Evolutionary conservation across 2,888 invertebrate genomes (phyloP).

Genomic region (Cybosia mesomella): DNA sequence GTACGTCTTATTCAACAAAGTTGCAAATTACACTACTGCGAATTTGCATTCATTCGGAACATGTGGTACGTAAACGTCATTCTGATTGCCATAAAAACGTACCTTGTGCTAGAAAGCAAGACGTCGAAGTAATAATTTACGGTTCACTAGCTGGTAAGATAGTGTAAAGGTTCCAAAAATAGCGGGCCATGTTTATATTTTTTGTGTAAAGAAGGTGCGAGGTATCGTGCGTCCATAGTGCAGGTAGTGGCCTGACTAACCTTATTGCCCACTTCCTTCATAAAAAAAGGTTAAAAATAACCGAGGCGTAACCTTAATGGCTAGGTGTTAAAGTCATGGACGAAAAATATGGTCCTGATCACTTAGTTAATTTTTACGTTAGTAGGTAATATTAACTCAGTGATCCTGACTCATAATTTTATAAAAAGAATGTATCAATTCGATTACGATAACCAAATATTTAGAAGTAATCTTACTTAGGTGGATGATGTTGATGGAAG

Average conservation of each 20-base stretch:
- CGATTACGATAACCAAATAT: constrained; percentile 39
- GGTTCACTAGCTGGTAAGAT: constrained; percentile 62
- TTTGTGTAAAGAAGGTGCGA: constrained; percentile 81
- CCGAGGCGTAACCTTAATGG: constrained; percentile 64
- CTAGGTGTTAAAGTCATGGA: constrained; percentile 69
- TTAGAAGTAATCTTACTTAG: constrained; percentile 24
- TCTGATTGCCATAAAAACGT: constrained; percentile 46
- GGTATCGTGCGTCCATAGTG: constrained; percentile 56
- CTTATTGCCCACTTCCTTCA: constrained; percentile 79
- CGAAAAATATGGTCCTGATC: constrained; percentile 52
- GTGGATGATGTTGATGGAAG: constrained; percentile 32
- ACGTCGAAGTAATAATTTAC: constrained; percentile 67
- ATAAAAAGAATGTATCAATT: constrained; percentile 43
- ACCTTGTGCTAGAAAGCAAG: constrained; percentile 55
- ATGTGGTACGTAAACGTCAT: constrained; percentile 44
- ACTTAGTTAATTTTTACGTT: no score
- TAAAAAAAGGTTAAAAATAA: constrained; percentile 69
- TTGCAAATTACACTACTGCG: constrained; percentile 27
- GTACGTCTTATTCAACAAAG: constrained; percentile 19
- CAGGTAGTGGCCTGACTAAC: constrained; percentile 73
- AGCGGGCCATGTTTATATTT: constrained; percentile 73
- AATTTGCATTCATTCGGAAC: constrained; percentile 33
- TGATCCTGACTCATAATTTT: constrained; percentile 52
- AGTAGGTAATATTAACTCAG: no score
- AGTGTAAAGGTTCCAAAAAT: constrained; percentile 69